phyloP scores from a whole-genome alignment of 2,797 vertebrate genomes.

The Hipposideros larvatus region DNA sequence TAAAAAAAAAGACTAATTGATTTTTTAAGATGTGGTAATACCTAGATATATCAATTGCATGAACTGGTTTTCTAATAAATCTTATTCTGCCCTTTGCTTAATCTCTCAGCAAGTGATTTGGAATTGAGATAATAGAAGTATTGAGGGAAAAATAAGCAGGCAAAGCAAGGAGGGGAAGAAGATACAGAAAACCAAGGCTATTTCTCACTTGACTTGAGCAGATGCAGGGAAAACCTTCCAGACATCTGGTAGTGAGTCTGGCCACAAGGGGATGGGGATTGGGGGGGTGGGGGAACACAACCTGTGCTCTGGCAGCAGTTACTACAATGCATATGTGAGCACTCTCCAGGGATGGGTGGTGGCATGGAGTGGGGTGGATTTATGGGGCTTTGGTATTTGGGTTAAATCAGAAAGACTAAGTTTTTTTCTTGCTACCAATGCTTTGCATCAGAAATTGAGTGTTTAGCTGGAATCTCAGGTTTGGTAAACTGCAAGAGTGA shows the following conservation, averaged over 20 bases:
- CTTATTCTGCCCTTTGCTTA: background rate
- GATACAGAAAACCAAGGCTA: background rate
- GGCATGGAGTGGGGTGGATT: background rate
- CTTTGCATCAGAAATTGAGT: background rate
- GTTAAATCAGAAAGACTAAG: background rate
- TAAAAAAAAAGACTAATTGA: background rate
- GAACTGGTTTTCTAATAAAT: background rate
- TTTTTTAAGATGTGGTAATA: background rate
- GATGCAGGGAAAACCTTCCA: background rate
- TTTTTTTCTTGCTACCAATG: background rate
- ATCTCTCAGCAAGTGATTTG: slow-evolving; percentile 2
- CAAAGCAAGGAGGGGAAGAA: background rate
- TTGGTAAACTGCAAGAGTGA: background rate
- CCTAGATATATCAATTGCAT: background rate
- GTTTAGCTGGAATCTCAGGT: background rate
- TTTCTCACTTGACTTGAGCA: background rate
- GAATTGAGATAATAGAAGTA: background rate
- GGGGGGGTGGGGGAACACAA: background rate
- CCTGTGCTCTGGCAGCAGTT: background rate
- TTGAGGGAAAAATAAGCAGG: background rate
- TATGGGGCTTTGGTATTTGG: slow-evolving; percentile 14
- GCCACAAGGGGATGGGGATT: too few relatives aligned
- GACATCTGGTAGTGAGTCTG: background rate
- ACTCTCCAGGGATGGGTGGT: background rate
- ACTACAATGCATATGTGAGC: background rate